Base-by-base conservation (phyloP, 2,797 vertebrate genomes). In the Cyclopterus lumpus region DNA sequence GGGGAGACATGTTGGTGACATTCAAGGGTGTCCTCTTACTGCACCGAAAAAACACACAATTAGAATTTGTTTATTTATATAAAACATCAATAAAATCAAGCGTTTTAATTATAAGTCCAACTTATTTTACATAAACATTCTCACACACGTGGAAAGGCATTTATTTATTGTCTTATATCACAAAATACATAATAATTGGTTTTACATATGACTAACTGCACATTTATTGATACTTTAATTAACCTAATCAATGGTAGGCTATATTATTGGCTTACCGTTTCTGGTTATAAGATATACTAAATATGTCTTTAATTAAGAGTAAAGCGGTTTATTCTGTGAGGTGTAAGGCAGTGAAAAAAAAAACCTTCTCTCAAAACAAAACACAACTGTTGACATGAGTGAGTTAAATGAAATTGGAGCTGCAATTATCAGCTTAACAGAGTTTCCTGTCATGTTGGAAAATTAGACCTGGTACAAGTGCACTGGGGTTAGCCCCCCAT, bases 381-480 rank as follows among this genome's bases (percentile, higher is more conserved):
- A 92, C 92, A 92, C 90, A 93, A 93, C 92, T 93, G 93, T 94
- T 94, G 93, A 94, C 92, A 91, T 93, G 94, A 94, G 91, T 93
- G 91, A 93, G 92, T 95, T 94, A 93, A 92, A 92, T 93, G 93
- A 93, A 94, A 94, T 92, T 90, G 91, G 94, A 94, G 92, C 92
- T 74, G 91, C 89, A 93, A 94, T 94, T 93, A 94, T 94, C 93
- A 93, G 92, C 93, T 95, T 95, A 94, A 94, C 92, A 93, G 92
- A 93, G 93, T 93, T 93, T 94, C 93, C 94, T 94, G 93, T 94
- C 93, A 92, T 93, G 91, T 93, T 84, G 90, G 91, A 93, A 94
- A 94, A 94, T 91, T 93, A 93, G 91, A 89, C 89, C 85, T 92
- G 90, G 88, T 91, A 93, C 93, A 94, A 93, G 91, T 92, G 91